Conservation (phyloP, 2,797 vertebrate genomes). For the Eupleurogrammus muticus region DNA sequence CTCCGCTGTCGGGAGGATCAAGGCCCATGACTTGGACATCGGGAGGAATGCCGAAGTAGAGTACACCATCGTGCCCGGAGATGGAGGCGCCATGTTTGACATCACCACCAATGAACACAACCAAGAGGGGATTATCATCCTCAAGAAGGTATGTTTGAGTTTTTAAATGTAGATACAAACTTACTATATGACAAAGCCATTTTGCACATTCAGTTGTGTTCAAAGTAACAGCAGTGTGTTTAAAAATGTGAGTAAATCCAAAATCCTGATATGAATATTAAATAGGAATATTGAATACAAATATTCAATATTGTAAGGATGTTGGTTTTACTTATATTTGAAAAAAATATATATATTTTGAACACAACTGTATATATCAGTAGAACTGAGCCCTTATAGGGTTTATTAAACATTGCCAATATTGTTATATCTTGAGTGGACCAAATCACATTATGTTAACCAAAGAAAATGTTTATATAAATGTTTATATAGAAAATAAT, state of each 20-base stretch:
- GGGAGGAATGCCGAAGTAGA: constrained; percentile 97
- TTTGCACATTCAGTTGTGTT: not conserved
- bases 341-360: too few relatives aligned
- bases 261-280: too few relatives aligned
- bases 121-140: constrained; percentile 94
- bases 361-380: too few relatives aligned
- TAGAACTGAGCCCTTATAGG: too few relatives aligned
- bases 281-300: too few relatives aligned
- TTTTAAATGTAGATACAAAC: not conserved
- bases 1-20: constrained; percentile 93
- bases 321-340: too few relatives aligned
- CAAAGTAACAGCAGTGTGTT: too few relatives aligned
- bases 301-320: too few relatives aligned
- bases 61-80: constrained; percentile 96
- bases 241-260: too few relatives aligned
- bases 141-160: constrained; percentile 88
- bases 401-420: not conserved
- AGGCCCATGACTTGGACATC: constrained; percentile 96
- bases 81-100: constrained; percentile 95
- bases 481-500: too few relatives aligned
- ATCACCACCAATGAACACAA: constrained; percentile 94
- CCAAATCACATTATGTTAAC: not conserved
- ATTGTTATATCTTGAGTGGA: constrained; percentile 8
- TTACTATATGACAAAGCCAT: not conserved
- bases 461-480: too few relatives aligned